Conservation (phyloP, 1,140 invertebrate genomes). For the Heterodera schachtii region DNA sequence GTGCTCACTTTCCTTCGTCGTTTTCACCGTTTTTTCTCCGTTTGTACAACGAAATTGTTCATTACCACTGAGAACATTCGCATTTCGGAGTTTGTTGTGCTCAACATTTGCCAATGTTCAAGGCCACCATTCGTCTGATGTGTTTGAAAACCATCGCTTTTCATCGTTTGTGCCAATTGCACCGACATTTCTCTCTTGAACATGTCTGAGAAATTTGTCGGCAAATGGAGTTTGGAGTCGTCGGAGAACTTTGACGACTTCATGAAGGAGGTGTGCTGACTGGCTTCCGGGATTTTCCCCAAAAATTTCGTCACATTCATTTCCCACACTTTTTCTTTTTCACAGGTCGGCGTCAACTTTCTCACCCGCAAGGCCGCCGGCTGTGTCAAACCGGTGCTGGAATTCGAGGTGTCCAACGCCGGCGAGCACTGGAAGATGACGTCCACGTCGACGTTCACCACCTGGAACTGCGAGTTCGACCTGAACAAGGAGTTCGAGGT, state of each 20-base stretch:
- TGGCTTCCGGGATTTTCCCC: too few species aligned
- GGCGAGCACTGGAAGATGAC: constrained; percentile 33
- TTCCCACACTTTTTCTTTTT: constrained; percentile 7
- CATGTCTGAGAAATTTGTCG: constrained; percentile 33
- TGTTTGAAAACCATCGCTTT: too few species aligned
- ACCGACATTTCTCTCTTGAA: not conserved
- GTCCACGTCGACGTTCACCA: not conserved
- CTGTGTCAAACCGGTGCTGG: constrained; percentile 40
- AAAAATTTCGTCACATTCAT: too few species aligned
- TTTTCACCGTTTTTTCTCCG: too few species aligned
- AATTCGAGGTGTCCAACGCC: constrained; percentile 37
- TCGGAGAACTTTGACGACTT: constrained; percentile 49
- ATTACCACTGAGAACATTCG: too few species aligned
- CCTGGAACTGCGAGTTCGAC: constrained; percentile 1
- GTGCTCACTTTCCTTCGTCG: too few species aligned
- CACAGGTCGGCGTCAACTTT: constrained; percentile 33
- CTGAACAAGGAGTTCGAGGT: constrained; percentile 2
- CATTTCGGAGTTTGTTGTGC: too few species aligned
- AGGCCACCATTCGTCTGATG: too few species aligned
- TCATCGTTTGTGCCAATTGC: too few species aligned
- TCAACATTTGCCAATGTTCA: too few species aligned
- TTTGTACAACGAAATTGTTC: too few species aligned
- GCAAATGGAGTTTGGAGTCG: constrained; percentile 46
- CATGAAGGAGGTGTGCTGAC: constrained; percentile 42
- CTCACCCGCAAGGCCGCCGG: constrained; percentile 39